These are phyloP conservation scores for Typhlichthys eigenmanni DNA, from an alignment of 2,797 vertebrate species.

Conservation along the genomic window DNA sequence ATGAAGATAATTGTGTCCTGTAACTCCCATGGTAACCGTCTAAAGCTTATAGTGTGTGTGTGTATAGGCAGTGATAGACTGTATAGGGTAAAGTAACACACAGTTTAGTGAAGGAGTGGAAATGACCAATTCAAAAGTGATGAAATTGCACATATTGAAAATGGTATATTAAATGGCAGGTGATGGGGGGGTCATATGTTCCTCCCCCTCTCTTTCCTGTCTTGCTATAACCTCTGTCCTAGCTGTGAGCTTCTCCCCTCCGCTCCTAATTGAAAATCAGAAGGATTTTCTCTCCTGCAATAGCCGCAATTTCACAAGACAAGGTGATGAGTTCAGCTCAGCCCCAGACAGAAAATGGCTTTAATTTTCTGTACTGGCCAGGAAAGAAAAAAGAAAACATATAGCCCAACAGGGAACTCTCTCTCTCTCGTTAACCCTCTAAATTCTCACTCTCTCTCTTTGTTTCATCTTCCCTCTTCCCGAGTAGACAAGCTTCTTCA, in stretches of 20 bases:
- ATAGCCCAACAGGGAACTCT: neutral
- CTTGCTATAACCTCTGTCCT: neutral
- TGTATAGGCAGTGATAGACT: too few relatives aligned
- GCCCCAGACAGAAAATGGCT: conserved; percentile 33
- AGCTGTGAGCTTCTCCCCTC: neutral
- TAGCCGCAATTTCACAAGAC: conserved; percentile 5
- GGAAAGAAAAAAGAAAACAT: neutral
- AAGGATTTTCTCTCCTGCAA: neutral
- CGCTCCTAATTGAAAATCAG: neutral
- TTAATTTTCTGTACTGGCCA: conserved; percentile 26
- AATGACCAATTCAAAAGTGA: neutral
- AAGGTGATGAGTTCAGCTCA: conserved; percentile 31
- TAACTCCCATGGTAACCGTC: too few relatives aligned
- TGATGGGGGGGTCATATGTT: too few relatives aligned
- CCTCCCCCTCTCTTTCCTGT: too few relatives aligned
- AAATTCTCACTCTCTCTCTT: neutral
- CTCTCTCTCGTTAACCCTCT: neutral
- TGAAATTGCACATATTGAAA: neutral
- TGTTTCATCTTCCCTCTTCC: neutral
- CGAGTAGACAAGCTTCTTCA: neutral
- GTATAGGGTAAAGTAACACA: too few relatives aligned
- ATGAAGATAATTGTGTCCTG: too few relatives aligned
- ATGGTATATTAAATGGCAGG: neutral
- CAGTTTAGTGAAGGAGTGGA: too few relatives aligned
- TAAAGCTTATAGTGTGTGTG: too few relatives aligned